Conservation (phyloP, 2,888 invertebrate genomes). For the Drosophila pseudotalamancana region DNA sequence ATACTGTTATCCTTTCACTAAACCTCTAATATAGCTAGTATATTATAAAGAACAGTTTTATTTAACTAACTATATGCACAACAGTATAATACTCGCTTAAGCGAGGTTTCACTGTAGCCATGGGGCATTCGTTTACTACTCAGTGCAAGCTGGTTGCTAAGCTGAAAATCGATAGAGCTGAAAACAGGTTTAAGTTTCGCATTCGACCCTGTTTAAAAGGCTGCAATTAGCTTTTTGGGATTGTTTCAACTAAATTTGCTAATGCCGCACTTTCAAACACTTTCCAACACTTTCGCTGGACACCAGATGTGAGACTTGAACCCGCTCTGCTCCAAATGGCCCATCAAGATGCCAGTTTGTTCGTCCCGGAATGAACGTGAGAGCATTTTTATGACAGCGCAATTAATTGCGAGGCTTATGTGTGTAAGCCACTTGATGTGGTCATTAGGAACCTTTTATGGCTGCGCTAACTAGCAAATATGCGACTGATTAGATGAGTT, state of each 20-base stretch:
- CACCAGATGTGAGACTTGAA: not conserved
- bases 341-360: slow-evolving; percentile 31
- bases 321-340: slow-evolving; percentile 22
- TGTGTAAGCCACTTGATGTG: slow-evolving; percentile 79
- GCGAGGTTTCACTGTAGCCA: not conserved
- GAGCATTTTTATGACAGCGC: slow-evolving; percentile 76
- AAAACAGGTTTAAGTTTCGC: slow-evolving; percentile 14
- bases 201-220: slow-evolving; percentile 42
- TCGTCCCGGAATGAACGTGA: slow-evolving; percentile 47
- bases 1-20: too few species aligned
- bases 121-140: not conserved
- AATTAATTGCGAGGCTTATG: slow-evolving; percentile 79
- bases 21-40: too few species aligned
- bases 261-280: slow-evolving; percentile 41
- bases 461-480: slow-evolving; percentile 71
- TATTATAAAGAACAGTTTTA: too few species aligned
- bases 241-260: slow-evolving; percentile 49
- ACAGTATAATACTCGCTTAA: too few species aligned
- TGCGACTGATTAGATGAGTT: slow-evolving; percentile 70
- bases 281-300: slow-evolving; percentile 53
- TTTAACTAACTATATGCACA: too few species aligned
- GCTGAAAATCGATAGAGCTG: slow-evolving; percentile 51
- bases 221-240: slow-evolving; percentile 64
- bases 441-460: slow-evolving; percentile 76
- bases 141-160: slow-evolving; percentile 9